Base-by-base conservation (phyloP, 2,113 vertebrate species). In the Microtus ochrogaster region DNA sequence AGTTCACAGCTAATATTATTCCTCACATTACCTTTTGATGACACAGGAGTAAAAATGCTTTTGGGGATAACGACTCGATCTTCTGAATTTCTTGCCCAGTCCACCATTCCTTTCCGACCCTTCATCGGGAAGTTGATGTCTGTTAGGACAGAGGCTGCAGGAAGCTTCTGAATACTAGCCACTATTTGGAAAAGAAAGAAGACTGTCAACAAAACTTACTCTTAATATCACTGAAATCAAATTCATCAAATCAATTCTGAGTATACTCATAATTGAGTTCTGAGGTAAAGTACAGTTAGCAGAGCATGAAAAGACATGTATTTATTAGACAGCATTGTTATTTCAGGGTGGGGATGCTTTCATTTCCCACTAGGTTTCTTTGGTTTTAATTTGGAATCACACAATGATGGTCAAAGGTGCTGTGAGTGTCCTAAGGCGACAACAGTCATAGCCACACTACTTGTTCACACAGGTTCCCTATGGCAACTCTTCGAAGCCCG, bases 91-190 rank as follows among this genome's bases (percentile, higher is more conserved):
- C 99, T 98, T 98, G 99, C 99, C 99, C 99, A 99, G 96, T 99
- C 99, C 82, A 99, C 99, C 99, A 99, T 99, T 95, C 99, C 99
- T 98, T 99, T 99, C 96, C 99, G 99, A 97, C 99, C 99, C 98
- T 99, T 99, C 99, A 99, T 99, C 33, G 99, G 99, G 97, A 99
- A 99, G 98, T 99, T 99, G 98, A 99, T 99, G 98, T 99, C 99
- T 3, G 99, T 99, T 99, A 99, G 99, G 97, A 99, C 99, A 41
- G 99, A 99, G 82, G 99, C 99, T 41, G 99, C 99, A 44, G 99
- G 99, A 97, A 99, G 99, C 96, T 99, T 99, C 99, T 99, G 99
- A 98, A 99, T 99, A 98, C 99, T 99, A 97, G 99, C 99, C 98
- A 99, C 99, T 99, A 98, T 94, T 39, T 73, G 97, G 98, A 91